Evolutionary conservation across 2,888 invertebrate genomes (phyloP), one percentile per base, ranked within the genome.

Genomic region (Hypomecis atomaria): DNA sequence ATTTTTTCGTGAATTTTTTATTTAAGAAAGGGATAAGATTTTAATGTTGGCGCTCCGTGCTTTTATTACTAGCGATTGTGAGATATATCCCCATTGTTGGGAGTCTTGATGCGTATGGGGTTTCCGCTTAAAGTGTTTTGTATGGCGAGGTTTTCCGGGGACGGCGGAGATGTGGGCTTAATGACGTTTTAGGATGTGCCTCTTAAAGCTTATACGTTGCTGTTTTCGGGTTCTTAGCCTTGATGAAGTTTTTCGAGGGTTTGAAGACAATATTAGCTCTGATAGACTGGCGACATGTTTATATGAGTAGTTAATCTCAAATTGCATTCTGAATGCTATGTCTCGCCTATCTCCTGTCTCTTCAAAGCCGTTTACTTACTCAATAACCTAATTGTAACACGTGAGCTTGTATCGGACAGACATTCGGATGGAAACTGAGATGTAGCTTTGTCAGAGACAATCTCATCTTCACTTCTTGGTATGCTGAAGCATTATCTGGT

Each of bases 1-100:
- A 90, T 90, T 92, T 72, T 92, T 92, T 92, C 90, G 91, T 91
- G 92, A 92, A 89, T 92, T 91, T 92, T 92, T 91, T 92, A 92
- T 92, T 92, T 92, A 92, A 92, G 92, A 92, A 92, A 92, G 88
- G 92, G 92, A 92, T 92, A 92, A 92, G 92, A 92, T 91, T 92
- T 92, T 92, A 92, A 92, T 92, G 92, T 92, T 89, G 89, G 86
- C 84, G 86, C 88, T 86, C 82, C 81, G 76, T 73, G 85, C 86
- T 88, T 89, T 92, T 92, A 92, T 92, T 92, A 91, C 90, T 87
- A 69, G 79, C 84, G 89, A 88, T 89, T 88, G 85, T 85, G 88
- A 89, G 86, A 87, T 89, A 87, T 87, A 81, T 79, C 77, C 80
- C 86, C 77, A 90, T 90, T 91, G 92, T 92, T 87, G 82, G 75